These are phyloP conservation scores for Lytechinus variegatus DNA, from an alignment of 35 echinoderm and acorn worm genomes.

Conservation along the genomic window DNA sequence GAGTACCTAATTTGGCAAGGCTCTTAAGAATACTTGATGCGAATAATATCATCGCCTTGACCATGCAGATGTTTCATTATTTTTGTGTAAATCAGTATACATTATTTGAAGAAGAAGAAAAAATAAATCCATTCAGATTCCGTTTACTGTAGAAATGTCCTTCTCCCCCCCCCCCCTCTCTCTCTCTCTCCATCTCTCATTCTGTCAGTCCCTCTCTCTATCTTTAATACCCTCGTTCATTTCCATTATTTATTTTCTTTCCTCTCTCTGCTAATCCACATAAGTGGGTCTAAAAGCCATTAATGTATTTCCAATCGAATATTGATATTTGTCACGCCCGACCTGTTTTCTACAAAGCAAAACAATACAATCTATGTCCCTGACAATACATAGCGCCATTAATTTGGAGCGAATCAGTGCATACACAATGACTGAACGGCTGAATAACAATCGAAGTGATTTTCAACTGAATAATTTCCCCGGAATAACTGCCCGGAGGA, in stretches of 20 bases:
- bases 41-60: too few relatives aligned
- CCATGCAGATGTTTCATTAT: too few relatives aligned
- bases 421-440: background rate
- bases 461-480: conserved; percentile 12
- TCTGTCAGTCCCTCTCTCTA: background rate
- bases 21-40: too few relatives aligned
- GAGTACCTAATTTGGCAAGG: too few relatives aligned
- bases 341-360: conserved; percentile 12
- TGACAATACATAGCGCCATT: background rate
- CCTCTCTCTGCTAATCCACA: background rate
- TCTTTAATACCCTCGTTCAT: background rate
- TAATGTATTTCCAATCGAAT: background rate
- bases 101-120: too few relatives aligned
- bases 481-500: background rate
- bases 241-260: too few relatives aligned
- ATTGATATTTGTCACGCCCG: background rate
- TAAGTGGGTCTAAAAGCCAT: background rate
- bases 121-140: too few relatives aligned
- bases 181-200: background rate
- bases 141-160: too few relatives aligned
- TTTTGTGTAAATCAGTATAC: too few relatives aligned
- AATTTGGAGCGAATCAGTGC: background rate
- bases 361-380: background rate
- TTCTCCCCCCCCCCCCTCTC: background rate
- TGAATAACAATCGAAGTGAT: background rate